These are phyloP conservation scores for Elysia crispata DNA, from an alignment of 2,888 invertebrate species.

Conservation along the genomic window DNA sequence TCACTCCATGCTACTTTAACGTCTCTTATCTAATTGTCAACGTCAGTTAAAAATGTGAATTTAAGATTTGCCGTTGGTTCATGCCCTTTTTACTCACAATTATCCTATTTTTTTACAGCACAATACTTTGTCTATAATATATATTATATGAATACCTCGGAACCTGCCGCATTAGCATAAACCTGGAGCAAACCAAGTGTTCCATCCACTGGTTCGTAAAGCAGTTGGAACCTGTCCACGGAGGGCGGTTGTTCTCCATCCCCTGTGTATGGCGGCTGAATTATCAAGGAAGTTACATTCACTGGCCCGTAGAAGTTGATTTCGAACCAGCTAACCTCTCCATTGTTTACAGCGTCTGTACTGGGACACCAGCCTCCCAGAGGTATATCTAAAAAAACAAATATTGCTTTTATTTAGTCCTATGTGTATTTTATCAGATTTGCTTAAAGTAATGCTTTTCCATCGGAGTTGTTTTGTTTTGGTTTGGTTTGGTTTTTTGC, in stretches of 20 bases:
- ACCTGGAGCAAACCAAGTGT: constrained; percentile 47
- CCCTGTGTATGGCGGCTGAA: constrained; percentile 51
- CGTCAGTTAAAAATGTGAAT: too few relatives aligned
- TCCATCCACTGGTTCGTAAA: constrained; percentile 50
- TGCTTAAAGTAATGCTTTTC: too few relatives aligned
- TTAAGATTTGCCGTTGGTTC: too few relatives aligned
- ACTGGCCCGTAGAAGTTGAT: constrained; percentile 52
- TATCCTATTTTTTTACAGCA: too few relatives aligned
- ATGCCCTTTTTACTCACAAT: too few relatives aligned
- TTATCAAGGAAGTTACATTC: constrained; percentile 48
- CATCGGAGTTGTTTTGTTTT: too few relatives aligned
- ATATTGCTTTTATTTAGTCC: too few relatives aligned
- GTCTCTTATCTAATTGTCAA: too few relatives aligned
- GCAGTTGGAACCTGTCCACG: constrained; percentile 46
- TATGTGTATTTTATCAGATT: too few relatives aligned
- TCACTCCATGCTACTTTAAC: too few relatives aligned
- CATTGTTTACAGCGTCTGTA: neutral
- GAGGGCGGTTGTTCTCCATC: neutral
- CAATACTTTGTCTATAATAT: neutral
- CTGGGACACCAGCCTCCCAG: constrained; percentile 57
- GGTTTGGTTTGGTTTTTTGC: too few relatives aligned
- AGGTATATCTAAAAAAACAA: constrained; percentile 39
- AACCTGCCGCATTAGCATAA: constrained; percentile 25
- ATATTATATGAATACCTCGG: neutral
- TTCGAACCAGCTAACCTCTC: constrained; percentile 52